phyloP scores from a whole-genome alignment of 2,113 vertebrate species.

The Cynoglossus semilaevis region DNA sequence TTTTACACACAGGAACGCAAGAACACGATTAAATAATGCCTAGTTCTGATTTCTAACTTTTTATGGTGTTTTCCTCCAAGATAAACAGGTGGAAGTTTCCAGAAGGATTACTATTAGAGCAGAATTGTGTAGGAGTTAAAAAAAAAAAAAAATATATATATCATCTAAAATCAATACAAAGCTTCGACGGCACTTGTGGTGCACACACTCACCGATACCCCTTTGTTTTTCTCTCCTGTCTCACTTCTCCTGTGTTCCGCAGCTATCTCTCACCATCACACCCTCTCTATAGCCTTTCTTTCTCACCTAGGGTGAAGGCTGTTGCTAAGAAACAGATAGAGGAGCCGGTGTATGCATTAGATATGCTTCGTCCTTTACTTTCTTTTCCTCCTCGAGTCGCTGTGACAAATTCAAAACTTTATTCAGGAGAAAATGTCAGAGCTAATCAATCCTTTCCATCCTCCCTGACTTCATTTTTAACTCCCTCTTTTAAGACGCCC shows the following conservation, averaged over 20 bases:
- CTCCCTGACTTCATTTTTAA: constrained; percentile 47
- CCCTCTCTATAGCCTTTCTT: constrained; percentile 30
- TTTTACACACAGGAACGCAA: no score
- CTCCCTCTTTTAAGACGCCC: constrained; percentile 23
- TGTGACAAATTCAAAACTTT: constrained; percentile 55
- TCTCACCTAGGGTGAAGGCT: constrained; percentile 64
- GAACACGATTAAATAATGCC: no score
- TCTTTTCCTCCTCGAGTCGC: constrained; percentile 24
- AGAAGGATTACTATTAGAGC: not conserved
- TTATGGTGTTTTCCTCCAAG: no score
- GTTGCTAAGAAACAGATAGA: constrained; percentile 76
- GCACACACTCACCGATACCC: constrained; percentile 7
- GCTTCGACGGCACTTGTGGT: constrained; percentile 4
- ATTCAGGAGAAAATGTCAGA: constrained; percentile 60
- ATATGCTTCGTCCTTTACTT: constrained; percentile 57
- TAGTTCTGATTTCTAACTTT: no score
- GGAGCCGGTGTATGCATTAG: constrained; percentile 53
- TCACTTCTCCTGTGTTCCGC: constrained; percentile 21
- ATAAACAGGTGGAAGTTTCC: not conserved
- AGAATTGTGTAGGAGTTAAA: not conserved
- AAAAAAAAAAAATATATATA: no score
- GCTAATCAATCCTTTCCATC: constrained; percentile 57
- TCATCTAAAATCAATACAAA: constrained; percentile 42
- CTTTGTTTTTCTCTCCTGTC: not conserved
- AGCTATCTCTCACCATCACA: constrained; percentile 44